These are phyloP conservation scores for Ruditapes philippinarum DNA, from an alignment of 1,140 invertebrate genomes.

Conservation along the genomic window DNA sequence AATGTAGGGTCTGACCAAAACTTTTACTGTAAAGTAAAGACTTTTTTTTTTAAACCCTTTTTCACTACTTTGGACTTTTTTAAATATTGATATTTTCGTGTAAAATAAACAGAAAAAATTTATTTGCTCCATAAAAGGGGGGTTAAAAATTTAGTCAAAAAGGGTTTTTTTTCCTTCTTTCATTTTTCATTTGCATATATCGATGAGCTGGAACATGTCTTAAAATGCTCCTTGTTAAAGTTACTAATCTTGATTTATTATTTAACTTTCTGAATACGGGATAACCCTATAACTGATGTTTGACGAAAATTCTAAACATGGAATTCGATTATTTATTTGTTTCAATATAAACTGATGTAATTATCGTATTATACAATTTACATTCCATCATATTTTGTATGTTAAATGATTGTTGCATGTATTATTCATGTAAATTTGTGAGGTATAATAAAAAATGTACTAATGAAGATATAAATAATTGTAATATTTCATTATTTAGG, in stretches of 20 bases:
- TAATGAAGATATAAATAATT: too few relatives aligned
- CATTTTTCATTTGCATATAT: background rate
- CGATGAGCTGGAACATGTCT: background rate
- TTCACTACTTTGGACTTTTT: too few relatives aligned
- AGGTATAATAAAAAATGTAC: too few relatives aligned
- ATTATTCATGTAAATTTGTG: background rate
- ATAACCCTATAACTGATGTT: background rate
- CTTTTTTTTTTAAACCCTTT: too few relatives aligned
- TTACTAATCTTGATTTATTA: background rate
- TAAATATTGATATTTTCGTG: too few relatives aligned
- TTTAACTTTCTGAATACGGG: background rate
- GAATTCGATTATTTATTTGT: background rate
- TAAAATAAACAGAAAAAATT: too few relatives aligned
- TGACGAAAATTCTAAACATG: background rate
- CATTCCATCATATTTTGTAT: too few relatives aligned
- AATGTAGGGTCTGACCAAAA: too few relatives aligned
- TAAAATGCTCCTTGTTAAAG: background rate
- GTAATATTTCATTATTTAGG: too few relatives aligned
- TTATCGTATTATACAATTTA: too few relatives aligned
- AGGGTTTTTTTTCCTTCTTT: background rate
- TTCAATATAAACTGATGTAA: background rate
- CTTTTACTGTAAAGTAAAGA: too few relatives aligned
- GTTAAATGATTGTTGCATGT: too few relatives aligned
- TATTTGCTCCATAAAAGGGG: background rate
- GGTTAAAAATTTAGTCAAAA: background rate